These are phyloP conservation scores for Chloroclystis v-ata DNA, from an alignment of 2,888 invertebrate genomes.

Conservation along the genomic window DNA sequence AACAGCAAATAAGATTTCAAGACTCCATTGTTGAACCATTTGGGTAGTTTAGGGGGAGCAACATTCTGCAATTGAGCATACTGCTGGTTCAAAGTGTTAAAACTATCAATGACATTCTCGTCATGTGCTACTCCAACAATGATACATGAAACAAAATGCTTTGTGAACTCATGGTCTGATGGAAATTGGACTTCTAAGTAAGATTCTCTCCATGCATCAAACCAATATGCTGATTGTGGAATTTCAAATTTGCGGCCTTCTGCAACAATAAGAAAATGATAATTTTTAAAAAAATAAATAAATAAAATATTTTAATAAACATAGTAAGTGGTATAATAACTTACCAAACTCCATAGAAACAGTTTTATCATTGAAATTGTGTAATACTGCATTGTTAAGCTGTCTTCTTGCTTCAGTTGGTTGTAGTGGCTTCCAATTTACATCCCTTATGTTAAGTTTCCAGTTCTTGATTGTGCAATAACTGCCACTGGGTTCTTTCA, in stretches of 20 bases:
- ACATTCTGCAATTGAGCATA: conserved; percentile 87
- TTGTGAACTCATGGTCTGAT: conserved; percentile 97
- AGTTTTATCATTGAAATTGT: conserved; percentile 74
- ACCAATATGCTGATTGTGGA: conserved; percentile 93
- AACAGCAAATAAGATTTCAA: conserved; percentile 93
- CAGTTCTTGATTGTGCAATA: conserved; percentile 85
- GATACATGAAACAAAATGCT: conserved; percentile 90
- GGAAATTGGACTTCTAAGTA: conserved; percentile 92
- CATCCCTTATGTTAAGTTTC: conserved; percentile 88
- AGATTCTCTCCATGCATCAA: conserved; percentile 95
- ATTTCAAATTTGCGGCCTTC: conserved; percentile 81
- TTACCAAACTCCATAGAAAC: conserved; percentile 77
- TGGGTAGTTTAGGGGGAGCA: conserved; percentile 87
- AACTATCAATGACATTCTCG: conserved; percentile 87
- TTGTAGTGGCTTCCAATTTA: conserved; percentile 88
- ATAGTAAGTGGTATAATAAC: too few species aligned
- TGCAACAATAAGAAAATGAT: conserved; percentile 37
- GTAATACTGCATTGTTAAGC: conserved; percentile 88
- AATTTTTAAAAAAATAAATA: neutral
- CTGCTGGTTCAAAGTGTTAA: conserved; percentile 87
- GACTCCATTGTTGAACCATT: conserved; percentile 88
- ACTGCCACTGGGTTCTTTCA: conserved; percentile 89
- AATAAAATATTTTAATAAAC: too few species aligned
- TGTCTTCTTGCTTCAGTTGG: conserved; percentile 89
- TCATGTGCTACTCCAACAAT: conserved; percentile 85